A percentile compares a stretch with the other conserved stretches of the same genome.
phyloP scores from a whole-genome alignment of 2,113 vertebrate genomes.

The Sapayoa aenigma region DNA sequence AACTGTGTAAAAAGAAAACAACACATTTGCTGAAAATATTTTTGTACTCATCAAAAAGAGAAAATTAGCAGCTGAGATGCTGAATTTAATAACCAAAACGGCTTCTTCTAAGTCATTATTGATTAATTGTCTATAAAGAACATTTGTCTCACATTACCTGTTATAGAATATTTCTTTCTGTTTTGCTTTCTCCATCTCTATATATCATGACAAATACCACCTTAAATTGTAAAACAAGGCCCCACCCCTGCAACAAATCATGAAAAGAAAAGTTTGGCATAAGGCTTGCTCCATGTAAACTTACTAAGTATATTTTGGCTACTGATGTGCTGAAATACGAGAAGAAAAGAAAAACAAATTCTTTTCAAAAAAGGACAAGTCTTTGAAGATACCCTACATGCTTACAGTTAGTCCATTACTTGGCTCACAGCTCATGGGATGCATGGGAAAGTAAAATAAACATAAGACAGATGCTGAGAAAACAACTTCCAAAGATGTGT shows the following conservation, averaged over 20 bases:
- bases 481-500: slow-evolving; percentile 16
- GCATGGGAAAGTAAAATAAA: slow-evolving; percentile 36
- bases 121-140: not conserved
- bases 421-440: not conserved
- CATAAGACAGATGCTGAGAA: slow-evolving; percentile 19
- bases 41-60: not conserved
- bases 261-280: not conserved
- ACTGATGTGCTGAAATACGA: slow-evolving; percentile 24
- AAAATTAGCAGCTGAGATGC: not conserved
- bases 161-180: not conserved
- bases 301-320: slow-evolving; percentile 37
- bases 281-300: not conserved
- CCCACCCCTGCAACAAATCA: not conserved
- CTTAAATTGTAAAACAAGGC: not conserved
- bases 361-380: slow-evolving; percentile 1
- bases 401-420: slow-evolving; percentile 24
- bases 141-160: not conserved
- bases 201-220: not conserved
- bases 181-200: not conserved
- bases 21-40: not conserved
- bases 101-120: not conserved
- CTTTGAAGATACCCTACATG: slow-evolving; percentile 31
- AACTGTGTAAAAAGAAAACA: not conserved
- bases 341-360: slow-evolving; percentile 33
- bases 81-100: not conserved